Conservation (phyloP, 1,140 invertebrate genomes). For the Hesperophylax magnus region DNA sequence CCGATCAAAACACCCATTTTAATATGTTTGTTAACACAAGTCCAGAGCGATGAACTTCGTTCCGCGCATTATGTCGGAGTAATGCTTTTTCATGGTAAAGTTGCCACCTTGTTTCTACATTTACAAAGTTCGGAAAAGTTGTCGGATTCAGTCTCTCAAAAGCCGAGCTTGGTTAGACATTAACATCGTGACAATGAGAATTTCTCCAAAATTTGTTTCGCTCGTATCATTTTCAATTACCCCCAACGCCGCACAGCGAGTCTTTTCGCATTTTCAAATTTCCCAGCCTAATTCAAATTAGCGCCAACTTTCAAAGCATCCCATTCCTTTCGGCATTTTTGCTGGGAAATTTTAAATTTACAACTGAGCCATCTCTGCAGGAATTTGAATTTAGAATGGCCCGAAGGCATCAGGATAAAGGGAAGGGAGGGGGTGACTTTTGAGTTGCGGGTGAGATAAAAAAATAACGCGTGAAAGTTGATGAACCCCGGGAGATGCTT, state of each 20-base stretch:
- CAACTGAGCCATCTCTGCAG: constrained; percentile 45
- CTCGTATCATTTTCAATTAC: constrained; percentile 41
- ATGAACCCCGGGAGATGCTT: constrained; percentile 1
- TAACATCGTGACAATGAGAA: constrained; percentile 35
- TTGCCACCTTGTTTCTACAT: not conserved
- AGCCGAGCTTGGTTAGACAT: constrained; percentile 2
- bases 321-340: constrained; percentile 36
- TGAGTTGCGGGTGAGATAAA: constrained; percentile 13
- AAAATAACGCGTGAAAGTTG: constrained; percentile 34
- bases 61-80: not conserved
- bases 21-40: too few relatives aligned
- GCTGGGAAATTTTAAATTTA: constrained; percentile 53
- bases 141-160: constrained; percentile 6
- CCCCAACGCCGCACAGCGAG: constrained; percentile 20
- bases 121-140: not conserved
- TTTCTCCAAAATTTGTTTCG: constrained; percentile 28
- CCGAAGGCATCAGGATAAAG: constrained; percentile 27
- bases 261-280: constrained; percentile 42
- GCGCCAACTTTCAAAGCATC: constrained; percentile 36
- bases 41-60: too few relatives aligned
- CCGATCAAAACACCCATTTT: too few relatives aligned
- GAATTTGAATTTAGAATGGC: constrained; percentile 54
- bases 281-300: constrained; percentile 41
- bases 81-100: constrained; percentile 4
- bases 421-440: constrained; percentile 1